phyloP scores from a whole-genome alignment of 1,140 invertebrate genomes.

The Cydia strobilella region DNA sequence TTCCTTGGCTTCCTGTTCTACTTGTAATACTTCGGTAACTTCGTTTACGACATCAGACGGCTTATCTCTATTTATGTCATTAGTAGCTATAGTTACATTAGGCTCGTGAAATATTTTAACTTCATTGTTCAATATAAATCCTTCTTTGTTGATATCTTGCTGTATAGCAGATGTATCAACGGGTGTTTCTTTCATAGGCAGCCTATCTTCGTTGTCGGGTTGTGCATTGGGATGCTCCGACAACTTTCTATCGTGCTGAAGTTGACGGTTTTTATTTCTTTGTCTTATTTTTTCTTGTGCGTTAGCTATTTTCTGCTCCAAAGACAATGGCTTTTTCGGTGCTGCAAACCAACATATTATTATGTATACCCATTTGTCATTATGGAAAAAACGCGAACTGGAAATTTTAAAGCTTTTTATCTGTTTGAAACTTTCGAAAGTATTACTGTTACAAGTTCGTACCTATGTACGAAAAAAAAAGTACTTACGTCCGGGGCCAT shows the following conservation, averaged over 20 bases:
- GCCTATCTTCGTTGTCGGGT: background rate
- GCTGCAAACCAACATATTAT: slow-evolving; percentile 44
- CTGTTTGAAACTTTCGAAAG: too few species aligned
- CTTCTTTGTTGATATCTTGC: background rate
- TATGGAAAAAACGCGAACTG: background rate
- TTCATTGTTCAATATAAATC: slow-evolving; percentile 33
- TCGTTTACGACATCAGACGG: background rate
- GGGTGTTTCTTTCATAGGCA: background rate
- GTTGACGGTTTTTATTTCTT: slow-evolving; percentile 50
- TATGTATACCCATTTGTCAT: slow-evolving; percentile 1
- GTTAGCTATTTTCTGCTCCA: slow-evolving; percentile 59
- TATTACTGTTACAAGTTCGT: too few species aligned
- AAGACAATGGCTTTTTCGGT: slow-evolving; percentile 40
- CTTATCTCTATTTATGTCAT: slow-evolving; percentile 10
- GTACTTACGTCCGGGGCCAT: slow-evolving; percentile 52
- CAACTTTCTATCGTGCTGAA: slow-evolving; percentile 49
- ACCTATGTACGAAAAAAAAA: background rate
- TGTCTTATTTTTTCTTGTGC: slow-evolving; percentile 56
- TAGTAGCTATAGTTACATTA: background rate
- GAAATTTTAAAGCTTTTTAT: too few species aligned
- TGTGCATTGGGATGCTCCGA: background rate
- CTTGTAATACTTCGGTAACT: background rate
- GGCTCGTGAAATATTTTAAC: slow-evolving; percentile 40
- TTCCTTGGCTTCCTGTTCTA: background rate
- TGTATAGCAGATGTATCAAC: background rate